Percentiles rank a stretch among this genome's conserved stretches.
These are phyloP conservation scores for Caenorhabditis becei DNA, from an alignment of 2,888 invertebrate species.

Conservation along the genomic window DNA sequence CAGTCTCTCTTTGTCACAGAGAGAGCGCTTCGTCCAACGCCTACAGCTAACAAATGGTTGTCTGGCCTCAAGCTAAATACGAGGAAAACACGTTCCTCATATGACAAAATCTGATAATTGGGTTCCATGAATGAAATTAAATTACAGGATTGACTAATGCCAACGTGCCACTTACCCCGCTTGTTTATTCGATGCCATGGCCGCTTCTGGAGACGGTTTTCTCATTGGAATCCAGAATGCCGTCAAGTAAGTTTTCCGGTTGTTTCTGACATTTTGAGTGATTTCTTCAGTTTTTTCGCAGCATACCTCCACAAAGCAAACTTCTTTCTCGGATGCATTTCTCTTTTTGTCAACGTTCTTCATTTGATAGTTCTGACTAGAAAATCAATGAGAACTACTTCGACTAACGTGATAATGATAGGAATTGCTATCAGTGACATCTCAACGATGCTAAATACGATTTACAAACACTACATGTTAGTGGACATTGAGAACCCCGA, in stretches of 20 bases:
- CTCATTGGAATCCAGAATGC: not conserved
- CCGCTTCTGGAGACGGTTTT: not conserved
- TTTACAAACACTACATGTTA: constrained; percentile 17
- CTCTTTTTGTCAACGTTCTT: constrained; percentile 2
- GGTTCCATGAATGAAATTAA: not conserved
- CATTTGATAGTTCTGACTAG: constrained; percentile 4
- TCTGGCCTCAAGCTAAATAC: not conserved
- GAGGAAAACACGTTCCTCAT: not conserved
- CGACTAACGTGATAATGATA: constrained; percentile 17
- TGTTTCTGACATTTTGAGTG: not conserved
- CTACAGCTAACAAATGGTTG: not conserved
- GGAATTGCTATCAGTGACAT: constrained; percentile 23
- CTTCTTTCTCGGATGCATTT: constrained; percentile 18
- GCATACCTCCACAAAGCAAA: constrained; percentile 18
- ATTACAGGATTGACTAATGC: not conserved
- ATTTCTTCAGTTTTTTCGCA: not conserved
- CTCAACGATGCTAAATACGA: not conserved
- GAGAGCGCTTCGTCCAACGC: not conserved
- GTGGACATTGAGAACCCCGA: constrained; percentile 26
- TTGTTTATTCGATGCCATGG: constrained; percentile 7
- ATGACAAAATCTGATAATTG: not conserved
- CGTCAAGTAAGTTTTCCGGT: constrained; percentile 4
- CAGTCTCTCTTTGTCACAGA: not conserved
- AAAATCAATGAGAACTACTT: constrained; percentile 10
- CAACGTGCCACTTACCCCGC: not conserved